Evolutionary conservation across 2,888 invertebrate species (phyloP).

Genomic region (Drosophila macrothrix): DNA sequence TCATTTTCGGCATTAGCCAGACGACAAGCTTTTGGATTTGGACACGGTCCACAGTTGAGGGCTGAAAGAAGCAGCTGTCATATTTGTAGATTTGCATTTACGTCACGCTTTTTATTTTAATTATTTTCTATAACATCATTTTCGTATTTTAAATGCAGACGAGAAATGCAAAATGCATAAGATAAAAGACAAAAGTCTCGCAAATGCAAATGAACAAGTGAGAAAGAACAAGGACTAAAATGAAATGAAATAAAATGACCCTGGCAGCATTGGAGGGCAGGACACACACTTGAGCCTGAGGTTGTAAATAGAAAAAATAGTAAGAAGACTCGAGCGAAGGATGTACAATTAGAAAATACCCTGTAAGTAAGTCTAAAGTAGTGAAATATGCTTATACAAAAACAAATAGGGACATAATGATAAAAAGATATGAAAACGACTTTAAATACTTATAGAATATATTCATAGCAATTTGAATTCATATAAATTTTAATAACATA

Average conservation of each 20-base stretch:
- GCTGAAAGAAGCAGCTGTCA: background rate
- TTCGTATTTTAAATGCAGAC: constrained; percentile 54
- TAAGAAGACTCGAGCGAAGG: too few relatives aligned
- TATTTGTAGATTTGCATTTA: constrained; percentile 52
- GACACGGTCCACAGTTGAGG: constrained; percentile 27
- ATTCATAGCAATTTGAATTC: background rate
- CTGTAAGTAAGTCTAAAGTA: background rate
- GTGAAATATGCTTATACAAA: background rate
- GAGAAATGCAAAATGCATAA: constrained; percentile 45
- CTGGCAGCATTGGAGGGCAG: constrained; percentile 71
- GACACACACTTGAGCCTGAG: constrained; percentile 58
- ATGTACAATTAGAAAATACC: constrained; percentile 5
- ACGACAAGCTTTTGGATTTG: constrained; percentile 4
- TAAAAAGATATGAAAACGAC: background rate
- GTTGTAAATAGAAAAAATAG: constrained; percentile 21
- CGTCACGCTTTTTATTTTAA: constrained; percentile 67
- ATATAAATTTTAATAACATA: background rate
- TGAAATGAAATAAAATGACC: constrained; percentile 49
- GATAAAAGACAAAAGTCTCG: constrained; percentile 50
- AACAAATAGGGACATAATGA: background rate
- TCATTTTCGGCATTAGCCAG: constrained; percentile 49
- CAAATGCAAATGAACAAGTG: constrained; percentile 76
- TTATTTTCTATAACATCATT: constrained; percentile 48
- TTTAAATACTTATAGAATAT: background rate
- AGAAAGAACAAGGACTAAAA: constrained; percentile 8